These are phyloP conservation scores for Cryptops parisi DNA, from an alignment of 2,888 invertebrate species.

Conservation along the genomic window DNA sequence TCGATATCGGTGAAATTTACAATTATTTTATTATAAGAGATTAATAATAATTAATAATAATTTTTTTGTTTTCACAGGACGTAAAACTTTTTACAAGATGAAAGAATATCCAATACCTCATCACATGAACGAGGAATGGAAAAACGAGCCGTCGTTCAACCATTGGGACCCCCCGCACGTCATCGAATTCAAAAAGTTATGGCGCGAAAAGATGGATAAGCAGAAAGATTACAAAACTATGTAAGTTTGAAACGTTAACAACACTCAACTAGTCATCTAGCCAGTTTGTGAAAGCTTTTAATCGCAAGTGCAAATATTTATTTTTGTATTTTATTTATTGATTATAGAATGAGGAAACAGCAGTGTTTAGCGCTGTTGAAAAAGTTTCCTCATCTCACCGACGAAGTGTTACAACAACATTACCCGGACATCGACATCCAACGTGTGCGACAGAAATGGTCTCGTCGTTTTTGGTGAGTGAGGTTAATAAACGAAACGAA, in stretches of 20 bases:
- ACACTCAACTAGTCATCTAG: no score
- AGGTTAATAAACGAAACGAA: no score
- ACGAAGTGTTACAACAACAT: conserved; percentile 49
- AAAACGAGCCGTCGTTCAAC: conserved; percentile 7
- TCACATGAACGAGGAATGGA: conserved; percentile 18
- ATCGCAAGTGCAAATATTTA: no score
- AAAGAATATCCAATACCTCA: conserved; percentile 20
- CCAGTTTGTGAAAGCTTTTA: no score
- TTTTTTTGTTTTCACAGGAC: conserved; percentile 14
- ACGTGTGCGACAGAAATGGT: conserved; percentile 41
- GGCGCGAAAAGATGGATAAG: conserved; percentile 4
- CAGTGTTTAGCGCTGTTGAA: conserved; percentile 40
- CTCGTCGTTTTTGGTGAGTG: no score
- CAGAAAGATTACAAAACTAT: no score
- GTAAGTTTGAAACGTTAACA: no score
- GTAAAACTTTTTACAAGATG: conserved; percentile 37
- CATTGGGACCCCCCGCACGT: conserved; percentile 8
- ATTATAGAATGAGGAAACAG: background rate
- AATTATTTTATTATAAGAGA: background rate
- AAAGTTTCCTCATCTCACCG: conserved; percentile 59
- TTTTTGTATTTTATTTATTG: background rate
- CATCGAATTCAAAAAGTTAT: background rate
- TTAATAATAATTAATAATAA: no score
- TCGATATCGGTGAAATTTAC: no score
- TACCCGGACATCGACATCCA: conserved; percentile 64